phyloP scores from a whole-genome alignment of 2,797 vertebrate genomes.

The Aeoliscus strigatus region DNA sequence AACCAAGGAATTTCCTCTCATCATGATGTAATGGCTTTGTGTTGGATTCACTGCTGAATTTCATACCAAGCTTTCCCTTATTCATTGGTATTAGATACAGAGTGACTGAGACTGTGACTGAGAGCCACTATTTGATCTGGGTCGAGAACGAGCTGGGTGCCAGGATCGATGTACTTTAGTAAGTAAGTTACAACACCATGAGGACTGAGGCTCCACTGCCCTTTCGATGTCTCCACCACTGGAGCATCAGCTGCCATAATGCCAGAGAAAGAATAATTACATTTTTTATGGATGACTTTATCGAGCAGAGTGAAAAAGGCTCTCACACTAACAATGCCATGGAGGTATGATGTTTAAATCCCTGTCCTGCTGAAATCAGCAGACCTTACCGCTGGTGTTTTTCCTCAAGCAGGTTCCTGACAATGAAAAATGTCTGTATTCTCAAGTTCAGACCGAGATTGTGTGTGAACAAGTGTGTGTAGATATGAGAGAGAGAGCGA shows the following conservation, averaged over 20 bases:
- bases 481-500: conserved; percentile 4
- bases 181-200: conserved; percentile 27
- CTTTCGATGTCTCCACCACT: conserved; percentile 38
- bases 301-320: conserved; percentile 44
- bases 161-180: conserved; percentile 32
- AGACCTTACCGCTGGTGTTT: conserved; percentile 61
- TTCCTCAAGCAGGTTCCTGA: conserved; percentile 71
- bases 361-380: conserved; percentile 76
- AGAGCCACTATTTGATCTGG: too few species aligned
- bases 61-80: too few species aligned
- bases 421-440: conserved; percentile 76
- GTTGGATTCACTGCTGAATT: too few species aligned
- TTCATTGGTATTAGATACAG: too few species aligned
- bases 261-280: conserved; percentile 43
- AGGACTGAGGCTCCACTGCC: conserved; percentile 44
- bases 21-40: too few species aligned
- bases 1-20: too few species aligned
- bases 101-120: background rate
- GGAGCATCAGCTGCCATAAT: conserved; percentile 42
- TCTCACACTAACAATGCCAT: conserved; percentile 51
- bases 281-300: conserved; percentile 63
- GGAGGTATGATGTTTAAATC: conserved; percentile 64
- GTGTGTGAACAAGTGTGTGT: conserved; percentile 22
- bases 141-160: too few species aligned
- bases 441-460: conserved; percentile 45